Evolutionary conservation across 2,113 vertebrate genomes (phyloP), one percentile per base, ranked within the genome.

Genomic region (Nyctereutes procyonoides): DNA sequence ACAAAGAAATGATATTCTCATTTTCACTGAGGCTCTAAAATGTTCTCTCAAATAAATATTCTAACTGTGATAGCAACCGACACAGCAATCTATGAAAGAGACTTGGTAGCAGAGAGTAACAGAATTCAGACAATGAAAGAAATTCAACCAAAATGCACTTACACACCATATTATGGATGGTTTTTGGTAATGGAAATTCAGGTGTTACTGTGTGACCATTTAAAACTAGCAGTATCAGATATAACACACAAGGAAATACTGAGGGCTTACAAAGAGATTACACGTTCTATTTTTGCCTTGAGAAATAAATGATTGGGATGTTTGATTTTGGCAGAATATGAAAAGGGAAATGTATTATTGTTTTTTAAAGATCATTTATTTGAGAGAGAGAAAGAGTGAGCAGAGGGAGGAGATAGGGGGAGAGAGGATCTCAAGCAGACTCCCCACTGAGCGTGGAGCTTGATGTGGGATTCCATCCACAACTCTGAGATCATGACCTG

Each of bases 11-110:
- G 87, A 55, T 56, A 96, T 86, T 79, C 74, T 87, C 48, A 91
- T 92, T 94, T 95, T 96, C 92, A 87, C 74, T 62, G 24, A 89
- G 32, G 16, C 30, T 83, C 80, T 79, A 51, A 94, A n/a, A 87
- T 84, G 48, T 87, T 60, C 55, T 77, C 38, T 97, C 67, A 58
- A 90, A 77, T 95, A 95, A 92, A 83, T 96, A 95, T 53, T 90
- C 76, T 90, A 77, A 76, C 65, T 76, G 22, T 82, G 74, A 94
- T 60, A 80, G 53, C 24, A 73, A 63, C 13, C 56, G 74, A 82
- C 62, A 76, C 28, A 67, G 5, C 86, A 90, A 77, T 71, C 38
- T 51, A 48, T 80, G 88, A 84, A 84, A 12, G 51, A 76, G 11
- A 26, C 38, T 30, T 26, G 17, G 43, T 69, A 30, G n/a, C 67